phyloP scores from a whole-genome alignment of 2,797 vertebrate genomes.

The Ctenosaura bakeri region DNA sequence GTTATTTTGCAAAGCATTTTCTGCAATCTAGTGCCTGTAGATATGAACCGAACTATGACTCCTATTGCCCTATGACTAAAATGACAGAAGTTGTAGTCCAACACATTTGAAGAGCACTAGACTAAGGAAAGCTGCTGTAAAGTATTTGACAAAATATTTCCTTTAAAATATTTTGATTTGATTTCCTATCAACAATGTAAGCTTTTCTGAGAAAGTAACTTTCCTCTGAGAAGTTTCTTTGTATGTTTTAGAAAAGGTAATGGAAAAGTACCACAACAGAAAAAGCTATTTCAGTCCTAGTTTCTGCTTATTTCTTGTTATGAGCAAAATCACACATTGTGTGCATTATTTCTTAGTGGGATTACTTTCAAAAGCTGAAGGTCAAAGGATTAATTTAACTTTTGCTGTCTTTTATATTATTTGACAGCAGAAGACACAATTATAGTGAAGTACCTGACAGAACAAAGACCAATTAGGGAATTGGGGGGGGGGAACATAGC shows the following conservation, averaged over 20 bases:
- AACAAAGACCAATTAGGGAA: conserved; percentile 40
- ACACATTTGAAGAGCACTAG: not conserved
- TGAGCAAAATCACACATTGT: conserved; percentile 22
- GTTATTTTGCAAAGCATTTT: not conserved
- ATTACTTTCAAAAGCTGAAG: conserved; percentile 38
- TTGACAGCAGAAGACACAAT: conserved; percentile 27
- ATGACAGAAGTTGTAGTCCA: not conserved
- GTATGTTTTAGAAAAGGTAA: not conserved
- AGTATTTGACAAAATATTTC: not conserved
- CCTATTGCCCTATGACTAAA: not conserved
- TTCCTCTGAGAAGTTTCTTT: not conserved
- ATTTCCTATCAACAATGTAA: not conserved
- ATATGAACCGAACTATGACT: not conserved
- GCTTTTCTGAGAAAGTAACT: not conserved
- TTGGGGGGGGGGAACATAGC: not conserved
- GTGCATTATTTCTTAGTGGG: conserved; percentile 22
- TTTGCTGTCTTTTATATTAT: conserved; percentile 33
- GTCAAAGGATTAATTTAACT: conserved; percentile 44
- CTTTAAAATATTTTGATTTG: not conserved
- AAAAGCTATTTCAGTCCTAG: not conserved
- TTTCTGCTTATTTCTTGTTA: conserved; percentile 23
- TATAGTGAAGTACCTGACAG: conserved; percentile 37
- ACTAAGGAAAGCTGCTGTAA: not conserved
- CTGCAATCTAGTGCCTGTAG: not conserved
- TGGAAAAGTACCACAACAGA: not conserved